Conservation (phyloP, 2,888 invertebrate genomes). For the Ophonus ardosiacus region DNA sequence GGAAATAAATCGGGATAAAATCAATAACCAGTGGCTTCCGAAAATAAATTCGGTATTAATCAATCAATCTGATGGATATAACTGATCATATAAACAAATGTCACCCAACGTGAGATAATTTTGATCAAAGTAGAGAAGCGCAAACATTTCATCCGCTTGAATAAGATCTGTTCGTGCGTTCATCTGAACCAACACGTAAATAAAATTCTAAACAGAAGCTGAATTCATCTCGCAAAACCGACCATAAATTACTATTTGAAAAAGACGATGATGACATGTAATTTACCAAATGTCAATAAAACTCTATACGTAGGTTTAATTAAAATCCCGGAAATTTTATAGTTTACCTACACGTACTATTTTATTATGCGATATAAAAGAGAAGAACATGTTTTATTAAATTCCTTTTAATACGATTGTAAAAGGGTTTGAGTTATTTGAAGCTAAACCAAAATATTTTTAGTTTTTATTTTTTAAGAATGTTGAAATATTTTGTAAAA, state of each 20-base stretch:
- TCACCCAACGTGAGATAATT: slow-evolving; percentile 3
- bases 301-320: neutral
- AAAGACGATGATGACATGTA: neutral
- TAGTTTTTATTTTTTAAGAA: too few relatives aligned
- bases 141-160: neutral
- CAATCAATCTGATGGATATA: neutral
- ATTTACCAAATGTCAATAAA: slow-evolving; percentile 2
- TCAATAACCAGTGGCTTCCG: neutral
- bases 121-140: slow-evolving; percentile 19
- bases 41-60: slow-evolving; percentile 4
- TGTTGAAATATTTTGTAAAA: too few relatives aligned
- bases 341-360: too few relatives aligned
- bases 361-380: too few relatives aligned
- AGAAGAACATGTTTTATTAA: too few relatives aligned
- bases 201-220: slow-evolving; percentile 12
- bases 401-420: too few relatives aligned
- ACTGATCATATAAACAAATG: neutral
- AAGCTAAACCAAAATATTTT: too few relatives aligned
- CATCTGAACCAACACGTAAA: slow-evolving; percentile 13
- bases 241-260: neutral
- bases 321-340: too few relatives aligned
- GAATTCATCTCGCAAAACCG: neutral
- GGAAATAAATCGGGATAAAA: too few relatives aligned
- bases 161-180: neutral
- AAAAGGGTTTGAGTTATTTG: too few relatives aligned